Base-by-base conservation (phyloP, 2,888 invertebrate genomes). In the Megalurothrips usitatus region DNA sequence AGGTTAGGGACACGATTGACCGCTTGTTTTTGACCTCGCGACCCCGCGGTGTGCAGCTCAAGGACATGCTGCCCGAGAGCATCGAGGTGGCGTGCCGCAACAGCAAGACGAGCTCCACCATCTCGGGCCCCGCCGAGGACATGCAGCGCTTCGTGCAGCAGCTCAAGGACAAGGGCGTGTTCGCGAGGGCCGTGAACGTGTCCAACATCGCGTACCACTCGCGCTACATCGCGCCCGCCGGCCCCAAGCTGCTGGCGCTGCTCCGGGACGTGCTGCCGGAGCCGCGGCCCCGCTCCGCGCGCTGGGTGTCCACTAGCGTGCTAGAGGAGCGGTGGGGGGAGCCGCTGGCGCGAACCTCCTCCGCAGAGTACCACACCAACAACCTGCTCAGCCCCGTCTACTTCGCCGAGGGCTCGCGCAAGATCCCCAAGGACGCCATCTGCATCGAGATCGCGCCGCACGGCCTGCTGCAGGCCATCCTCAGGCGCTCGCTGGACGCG, bases 371-470 rank as follows among this genome's bases (percentile, higher is more conserved):
- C 85, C 91, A 92, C 84, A 91, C 91, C 3, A 92, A 92, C 86
- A 92, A 92, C 85, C 87, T 92, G 79, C 86, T 91, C 84, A 92
- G 89, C 83, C 91, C 93, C 26, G 94, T 94, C 0, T 88, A 93
- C 26, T 95, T 96, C 86, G 95, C 96, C 86, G 96, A 97, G 87
- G 94, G 94, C 0, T 89, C 94, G 11, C 90, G 90, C 26, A 90
- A 94, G 84, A 92, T 97, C 84, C 96, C 95, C 1, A 89, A 91
- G 80, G 92, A 96, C 86, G 95, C 96, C 0, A 90, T 97, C 82
- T 91, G 93, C 9, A 93, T 97, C 83, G 97, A 97, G 87, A 92
- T 97, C 81, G 96, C 97, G 0, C 97, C 97, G 0, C 97, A 97
- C 84, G 94, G 95, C 11, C 89, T 97, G 0, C 90, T 97, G 52